These are phyloP conservation scores for Caloenas nicobarica DNA, from an alignment of 2,113 vertebrate genomes.

Conservation along the genomic window DNA sequence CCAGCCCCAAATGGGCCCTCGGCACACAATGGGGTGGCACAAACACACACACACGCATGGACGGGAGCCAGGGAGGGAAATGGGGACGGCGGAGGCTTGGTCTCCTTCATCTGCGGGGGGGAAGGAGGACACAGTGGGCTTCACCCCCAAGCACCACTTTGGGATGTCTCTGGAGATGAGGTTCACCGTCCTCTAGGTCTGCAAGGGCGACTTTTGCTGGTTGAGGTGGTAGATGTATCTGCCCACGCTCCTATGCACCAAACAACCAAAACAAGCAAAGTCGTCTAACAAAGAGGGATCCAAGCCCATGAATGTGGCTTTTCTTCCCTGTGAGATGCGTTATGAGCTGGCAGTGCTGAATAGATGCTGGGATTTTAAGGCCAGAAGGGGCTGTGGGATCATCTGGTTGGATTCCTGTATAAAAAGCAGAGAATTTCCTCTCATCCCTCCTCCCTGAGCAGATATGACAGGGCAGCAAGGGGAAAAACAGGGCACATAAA, in stretches of 20 bases:
- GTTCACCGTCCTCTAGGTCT: fast-evolving
- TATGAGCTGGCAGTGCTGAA: conserved; percentile 29
- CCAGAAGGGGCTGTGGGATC: conserved; percentile 17
- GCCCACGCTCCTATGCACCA: fast-evolving
- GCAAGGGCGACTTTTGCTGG: fast-evolving
- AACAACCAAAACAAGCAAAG: background rate
- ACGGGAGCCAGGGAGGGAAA: background rate
- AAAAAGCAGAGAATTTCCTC: background rate
- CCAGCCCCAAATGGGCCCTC: conserved; percentile 27
- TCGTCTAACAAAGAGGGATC: background rate
- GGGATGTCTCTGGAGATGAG: background rate
- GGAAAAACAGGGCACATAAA: background rate
- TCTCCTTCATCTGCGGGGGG: background rate
- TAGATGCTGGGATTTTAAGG: background rate
- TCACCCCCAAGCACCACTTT: background rate
- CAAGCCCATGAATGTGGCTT: background rate
- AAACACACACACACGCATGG: conserved; percentile 4
- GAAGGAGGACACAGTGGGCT: background rate
- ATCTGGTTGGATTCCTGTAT: background rate
- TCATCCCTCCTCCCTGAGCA: fast-evolving
- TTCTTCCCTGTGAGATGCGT: background rate
- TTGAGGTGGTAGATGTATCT: fast-evolving
- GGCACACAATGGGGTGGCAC: background rate
- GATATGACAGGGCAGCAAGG: background rate
- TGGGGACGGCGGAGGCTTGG: background rate